Percentiles rank a stretch among this genome's conserved stretches.
Conservation (phyloP, 2,113 vertebrate genomes). For the Tragulus kanchil region DNA sequence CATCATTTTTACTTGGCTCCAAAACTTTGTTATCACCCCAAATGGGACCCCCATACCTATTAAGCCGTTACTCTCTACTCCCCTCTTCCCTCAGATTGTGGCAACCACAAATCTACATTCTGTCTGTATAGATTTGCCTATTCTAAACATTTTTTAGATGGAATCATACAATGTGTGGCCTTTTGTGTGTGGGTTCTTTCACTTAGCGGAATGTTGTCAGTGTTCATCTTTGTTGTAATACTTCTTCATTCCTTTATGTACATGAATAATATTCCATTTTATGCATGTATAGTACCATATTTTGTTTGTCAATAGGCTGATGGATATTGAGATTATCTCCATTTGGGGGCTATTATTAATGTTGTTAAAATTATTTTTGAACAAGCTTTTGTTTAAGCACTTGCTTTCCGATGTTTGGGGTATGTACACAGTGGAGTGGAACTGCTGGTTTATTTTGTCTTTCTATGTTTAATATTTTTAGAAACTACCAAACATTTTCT, state of each 20-base stretch:
- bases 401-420: background rate
- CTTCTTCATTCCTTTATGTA: background rate
- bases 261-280: background rate
- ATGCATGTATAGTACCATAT: background rate
- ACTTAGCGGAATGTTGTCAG: background rate
- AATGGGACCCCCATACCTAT: background rate
- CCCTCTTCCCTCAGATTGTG: background rate
- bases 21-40: background rate
- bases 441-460: background rate
- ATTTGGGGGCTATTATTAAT: background rate
- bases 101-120: background rate
- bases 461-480: constrained; percentile 9
- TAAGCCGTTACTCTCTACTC: background rate
- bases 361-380: background rate
- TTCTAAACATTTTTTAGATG: background rate
- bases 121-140: background rate
- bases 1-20: background rate
- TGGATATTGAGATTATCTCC: background rate
- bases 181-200: background rate
- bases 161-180: background rate
- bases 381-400: background rate
- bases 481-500: background rate
- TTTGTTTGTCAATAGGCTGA: background rate
- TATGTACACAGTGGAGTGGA: background rate
- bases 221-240: background rate